Evolutionary conservation across 2,797 vertebrate species (phyloP).

Genomic region (Buphagus erythrorhynchus): DNA sequence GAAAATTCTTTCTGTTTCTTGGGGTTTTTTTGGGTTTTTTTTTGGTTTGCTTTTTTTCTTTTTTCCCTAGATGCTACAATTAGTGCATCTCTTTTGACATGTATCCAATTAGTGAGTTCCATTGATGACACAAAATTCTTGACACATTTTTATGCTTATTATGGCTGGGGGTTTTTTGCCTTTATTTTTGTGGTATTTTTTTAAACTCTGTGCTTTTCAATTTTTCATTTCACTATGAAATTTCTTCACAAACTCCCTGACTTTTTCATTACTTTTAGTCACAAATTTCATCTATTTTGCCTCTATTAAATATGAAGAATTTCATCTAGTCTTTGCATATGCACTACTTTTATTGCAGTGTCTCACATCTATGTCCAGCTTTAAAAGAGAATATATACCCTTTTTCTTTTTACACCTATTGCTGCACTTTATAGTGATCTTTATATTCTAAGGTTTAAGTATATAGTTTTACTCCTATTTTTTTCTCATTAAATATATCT

Average conservation of each 20-base stretch:
- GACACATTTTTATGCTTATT: background rate
- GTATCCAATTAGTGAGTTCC: background rate
- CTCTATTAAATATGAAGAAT: background rate
- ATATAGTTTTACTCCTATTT: background rate
- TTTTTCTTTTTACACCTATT: background rate
- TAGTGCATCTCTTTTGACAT: background rate
- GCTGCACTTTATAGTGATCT: background rate
- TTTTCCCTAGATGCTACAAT: background rate
- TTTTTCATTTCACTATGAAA: background rate
- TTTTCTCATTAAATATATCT: background rate
- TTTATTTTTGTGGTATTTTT: background rate
- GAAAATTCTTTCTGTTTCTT: background rate
- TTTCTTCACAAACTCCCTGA: background rate
- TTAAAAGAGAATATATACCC: background rate
- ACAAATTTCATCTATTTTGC: background rate
- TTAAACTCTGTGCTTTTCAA: background rate
- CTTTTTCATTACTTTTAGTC: background rate
- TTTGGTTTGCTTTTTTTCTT: background rate
- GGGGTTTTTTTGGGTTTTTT: too few relatives aligned
- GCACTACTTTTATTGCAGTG: background rate
- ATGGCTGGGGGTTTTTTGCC: accelerated
- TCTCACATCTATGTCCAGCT: background rate
- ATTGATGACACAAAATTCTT: background rate
- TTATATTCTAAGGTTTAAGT: background rate
- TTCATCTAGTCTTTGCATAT: background rate